A percentile compares a stretch with the other conserved stretches of the same genome.
Conservation (phyloP, 2,113 vertebrate genomes). For the Pycnonotus jocosus region DNA sequence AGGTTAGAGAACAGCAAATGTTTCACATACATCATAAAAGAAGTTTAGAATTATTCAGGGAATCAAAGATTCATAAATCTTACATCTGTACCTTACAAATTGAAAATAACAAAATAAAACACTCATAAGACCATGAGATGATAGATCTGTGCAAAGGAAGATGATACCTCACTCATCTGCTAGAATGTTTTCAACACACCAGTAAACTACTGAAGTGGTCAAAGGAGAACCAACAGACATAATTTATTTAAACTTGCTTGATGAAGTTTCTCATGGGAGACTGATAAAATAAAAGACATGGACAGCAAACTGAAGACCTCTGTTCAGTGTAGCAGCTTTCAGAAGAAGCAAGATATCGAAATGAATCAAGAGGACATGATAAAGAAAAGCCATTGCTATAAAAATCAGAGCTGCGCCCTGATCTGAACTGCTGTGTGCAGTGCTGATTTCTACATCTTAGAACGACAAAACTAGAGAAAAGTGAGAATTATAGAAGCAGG, state of each 20-base stretch:
- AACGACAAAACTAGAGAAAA: neutral
- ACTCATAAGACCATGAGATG: neutral
- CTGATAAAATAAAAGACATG: neutral
- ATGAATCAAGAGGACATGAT: neutral
- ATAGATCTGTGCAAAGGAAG: neutral
- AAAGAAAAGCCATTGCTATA: neutral
- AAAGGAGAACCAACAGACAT: neutral
- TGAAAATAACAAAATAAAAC: constrained; percentile 12
- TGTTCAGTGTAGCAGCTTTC: neutral
- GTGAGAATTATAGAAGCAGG: neutral
- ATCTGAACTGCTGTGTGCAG: neutral
- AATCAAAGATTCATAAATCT: constrained; percentile 3
- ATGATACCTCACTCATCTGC: neutral
- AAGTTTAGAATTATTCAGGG: neutral
- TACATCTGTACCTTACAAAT: neutral
- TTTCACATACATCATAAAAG: neutral
- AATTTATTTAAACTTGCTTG: neutral
- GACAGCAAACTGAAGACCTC: neutral
- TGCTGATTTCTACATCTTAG: neutral
- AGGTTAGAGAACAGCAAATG: neutral
- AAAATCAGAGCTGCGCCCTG: neutral
- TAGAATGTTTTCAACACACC: neutral
- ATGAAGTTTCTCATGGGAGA: neutral
- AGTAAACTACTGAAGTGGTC: neutral
- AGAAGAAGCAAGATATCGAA: neutral